These are phyloP conservation scores for Trichogramma pretiosum DNA, from an alignment of 1,140 invertebrate species.

Conservation along the genomic window DNA sequence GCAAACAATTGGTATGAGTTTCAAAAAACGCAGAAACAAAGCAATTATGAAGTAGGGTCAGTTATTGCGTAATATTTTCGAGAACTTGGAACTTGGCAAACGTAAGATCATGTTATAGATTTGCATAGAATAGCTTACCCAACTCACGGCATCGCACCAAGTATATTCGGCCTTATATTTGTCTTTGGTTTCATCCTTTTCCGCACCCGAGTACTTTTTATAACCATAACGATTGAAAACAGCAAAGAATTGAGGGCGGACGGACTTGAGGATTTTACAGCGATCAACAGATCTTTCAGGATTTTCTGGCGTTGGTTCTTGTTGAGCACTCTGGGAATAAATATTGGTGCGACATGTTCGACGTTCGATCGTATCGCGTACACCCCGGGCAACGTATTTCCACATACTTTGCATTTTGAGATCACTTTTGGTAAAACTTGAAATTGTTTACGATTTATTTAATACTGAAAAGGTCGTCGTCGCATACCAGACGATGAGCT, in stretches of 20 bases:
- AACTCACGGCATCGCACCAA: conserved; percentile 34
- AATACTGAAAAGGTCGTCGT: no score
- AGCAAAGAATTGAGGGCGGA: conserved; percentile 15
- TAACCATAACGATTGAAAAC: conserved; percentile 21
- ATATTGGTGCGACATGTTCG: conserved; percentile 33
- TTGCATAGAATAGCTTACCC: conserved; percentile 24
- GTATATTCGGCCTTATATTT: conserved; percentile 29
- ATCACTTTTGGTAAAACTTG: no score
- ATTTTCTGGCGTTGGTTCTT: conserved; percentile 22
- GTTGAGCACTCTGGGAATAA: conserved; percentile 28
- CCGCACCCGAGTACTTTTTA: conserved; percentile 18
- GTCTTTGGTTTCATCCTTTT: conserved; percentile 23
- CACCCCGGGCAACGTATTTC: conserved; percentile 33
- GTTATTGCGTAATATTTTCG: neutral
- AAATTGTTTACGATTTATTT: no score
- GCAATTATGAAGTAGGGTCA: neutral
- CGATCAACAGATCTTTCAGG: neutral
- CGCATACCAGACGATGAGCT: no score
- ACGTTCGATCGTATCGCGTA: conserved; percentile 32
- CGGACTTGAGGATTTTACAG: no score
- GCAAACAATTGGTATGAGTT: no score
- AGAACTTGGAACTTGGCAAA: conserved; percentile 3
- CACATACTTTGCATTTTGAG: no score
- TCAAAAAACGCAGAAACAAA: no score
- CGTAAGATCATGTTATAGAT: neutral